Evolutionary conservation across 1,140 invertebrate genomes (phyloP).

Genomic region (Diorhabda elongata): DNA sequence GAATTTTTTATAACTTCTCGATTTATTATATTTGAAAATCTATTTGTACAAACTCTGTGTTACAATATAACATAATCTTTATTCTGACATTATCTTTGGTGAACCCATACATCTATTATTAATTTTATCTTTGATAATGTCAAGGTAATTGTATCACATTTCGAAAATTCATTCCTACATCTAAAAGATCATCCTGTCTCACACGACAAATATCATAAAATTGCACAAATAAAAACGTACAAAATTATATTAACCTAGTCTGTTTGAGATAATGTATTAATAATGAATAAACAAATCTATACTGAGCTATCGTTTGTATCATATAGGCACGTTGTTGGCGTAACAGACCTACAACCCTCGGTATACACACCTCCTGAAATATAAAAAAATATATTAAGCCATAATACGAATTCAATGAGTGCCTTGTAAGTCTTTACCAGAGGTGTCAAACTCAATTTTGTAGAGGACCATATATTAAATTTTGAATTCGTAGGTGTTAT

Average conservation of each 20-base stretch:
- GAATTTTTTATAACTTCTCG: too few species aligned
- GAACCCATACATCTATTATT: too few species aligned
- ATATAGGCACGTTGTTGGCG: conserved; percentile 80
- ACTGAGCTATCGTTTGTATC: conserved; percentile 83
- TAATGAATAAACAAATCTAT: conserved; percentile 82
- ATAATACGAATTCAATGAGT: too few species aligned
- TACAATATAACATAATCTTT: too few species aligned
- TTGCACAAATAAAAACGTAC: conserved; percentile 11
- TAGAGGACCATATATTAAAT: too few species aligned
- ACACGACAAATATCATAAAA: conserved; percentile 13
- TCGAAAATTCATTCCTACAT: conserved; percentile 16
- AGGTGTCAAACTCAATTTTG: too few species aligned
- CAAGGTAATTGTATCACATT: conserved; percentile 16
- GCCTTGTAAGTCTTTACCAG: too few species aligned
- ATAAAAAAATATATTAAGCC: conserved; percentile 8
- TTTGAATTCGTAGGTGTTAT: too few species aligned
- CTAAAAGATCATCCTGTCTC: conserved; percentile 6
- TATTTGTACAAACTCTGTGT: too few species aligned
- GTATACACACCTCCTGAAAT: conserved; percentile 70
- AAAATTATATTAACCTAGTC: conserved; percentile 71
- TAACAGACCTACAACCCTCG: conserved; percentile 68
- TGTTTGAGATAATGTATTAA: conserved; percentile 81
- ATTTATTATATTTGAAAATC: too few species aligned
- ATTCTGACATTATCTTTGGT: too few species aligned
- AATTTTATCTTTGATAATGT: too few species aligned